phyloP scores from a whole-genome alignment of 2,888 invertebrate genomes.

The Andrena bucephala region DNA sequence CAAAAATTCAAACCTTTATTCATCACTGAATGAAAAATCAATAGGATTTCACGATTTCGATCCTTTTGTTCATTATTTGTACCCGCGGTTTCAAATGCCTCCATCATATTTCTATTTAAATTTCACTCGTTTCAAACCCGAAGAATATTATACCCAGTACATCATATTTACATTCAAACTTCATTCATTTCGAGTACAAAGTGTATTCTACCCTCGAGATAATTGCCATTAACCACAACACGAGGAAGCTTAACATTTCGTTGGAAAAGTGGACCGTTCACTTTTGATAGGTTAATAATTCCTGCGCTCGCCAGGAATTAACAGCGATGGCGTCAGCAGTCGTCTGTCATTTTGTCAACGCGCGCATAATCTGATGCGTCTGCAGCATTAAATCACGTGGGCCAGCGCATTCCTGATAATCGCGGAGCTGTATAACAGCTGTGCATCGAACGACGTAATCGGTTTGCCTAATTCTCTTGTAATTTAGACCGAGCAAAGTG shows the following conservation, averaged over 20 bases:
- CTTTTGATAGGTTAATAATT: constrained; percentile 8
- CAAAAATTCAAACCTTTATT: too few species aligned
- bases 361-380: constrained; percentile 77
- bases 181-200: too few species aligned
- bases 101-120: too few species aligned
- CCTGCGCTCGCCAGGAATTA: constrained; percentile 58
- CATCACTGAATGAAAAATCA: too few species aligned
- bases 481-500: constrained; percentile 75
- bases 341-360: constrained; percentile 82
- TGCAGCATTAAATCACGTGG: constrained; percentile 77
- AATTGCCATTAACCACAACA: too few species aligned
- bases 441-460: constrained; percentile 76
- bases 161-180: too few species aligned
- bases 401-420: constrained; percentile 78
- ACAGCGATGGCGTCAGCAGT: constrained; percentile 61
- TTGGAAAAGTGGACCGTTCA: not conserved
- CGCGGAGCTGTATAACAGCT: constrained; percentile 67
- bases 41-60: too few species aligned
- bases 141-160: too few species aligned
- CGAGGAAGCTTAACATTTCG: not conserved
- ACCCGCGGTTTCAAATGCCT: too few species aligned
- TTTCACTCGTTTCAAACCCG: too few species aligned
- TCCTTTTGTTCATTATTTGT: too few species aligned
- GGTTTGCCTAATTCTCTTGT: constrained; percentile 72
- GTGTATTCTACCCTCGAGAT: too few species aligned